These are phyloP conservation scores for Ditylenchus weischeri DNA, from an alignment of 2,888 invertebrate genomes.

Conservation along the genomic window DNA sequence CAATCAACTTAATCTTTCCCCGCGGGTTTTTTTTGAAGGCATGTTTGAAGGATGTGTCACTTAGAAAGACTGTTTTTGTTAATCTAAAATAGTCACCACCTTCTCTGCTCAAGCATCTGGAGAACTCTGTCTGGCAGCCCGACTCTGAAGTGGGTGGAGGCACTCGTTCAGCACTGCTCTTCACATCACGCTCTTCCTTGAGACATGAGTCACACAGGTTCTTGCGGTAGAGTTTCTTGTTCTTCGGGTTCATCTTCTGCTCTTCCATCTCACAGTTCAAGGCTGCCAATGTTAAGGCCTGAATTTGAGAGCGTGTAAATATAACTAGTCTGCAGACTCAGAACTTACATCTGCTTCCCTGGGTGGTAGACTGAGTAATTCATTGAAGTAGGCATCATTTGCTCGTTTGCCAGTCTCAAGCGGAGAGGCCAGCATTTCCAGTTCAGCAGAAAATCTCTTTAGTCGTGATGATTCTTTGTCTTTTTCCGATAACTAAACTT, in stretches of 20 bases:
- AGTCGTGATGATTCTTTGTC: slow-evolving; percentile 20
- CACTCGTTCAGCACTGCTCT: slow-evolving; percentile 14
- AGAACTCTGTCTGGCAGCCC: slow-evolving; percentile 25
- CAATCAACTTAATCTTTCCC: no score
- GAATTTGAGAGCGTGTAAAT: slow-evolving; percentile 13
- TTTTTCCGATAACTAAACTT: slow-evolving; percentile 21
- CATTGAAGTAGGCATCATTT: slow-evolving; percentile 27
- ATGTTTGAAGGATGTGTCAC: no score
- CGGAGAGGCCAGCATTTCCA: slow-evolving; percentile 26
- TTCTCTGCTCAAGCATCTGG: slow-evolving; percentile 21
- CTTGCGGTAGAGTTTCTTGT: slow-evolving; percentile 17
- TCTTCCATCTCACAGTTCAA: slow-evolving; percentile 20
- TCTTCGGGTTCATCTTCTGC: neutral
- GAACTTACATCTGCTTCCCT: slow-evolving; percentile 22
- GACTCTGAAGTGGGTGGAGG: slow-evolving; percentile 16
- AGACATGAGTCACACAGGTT: slow-evolving; percentile 26
- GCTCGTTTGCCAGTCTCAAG: slow-evolving; percentile 18
- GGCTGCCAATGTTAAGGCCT: slow-evolving; percentile 18
- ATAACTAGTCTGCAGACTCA: neutral
- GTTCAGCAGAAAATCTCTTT: slow-evolving; percentile 20
- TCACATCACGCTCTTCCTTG: slow-evolving; percentile 21
- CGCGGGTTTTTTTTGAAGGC: no score
- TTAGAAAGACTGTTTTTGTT: neutral
- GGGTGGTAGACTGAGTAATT: slow-evolving; percentile 19
- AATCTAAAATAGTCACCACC: neutral